Evolutionary conservation across 2,888 invertebrate species (phyloP), one percentile per base, ranked within the genome.

Genomic region (Sphaerophoria taeniata): DNA sequence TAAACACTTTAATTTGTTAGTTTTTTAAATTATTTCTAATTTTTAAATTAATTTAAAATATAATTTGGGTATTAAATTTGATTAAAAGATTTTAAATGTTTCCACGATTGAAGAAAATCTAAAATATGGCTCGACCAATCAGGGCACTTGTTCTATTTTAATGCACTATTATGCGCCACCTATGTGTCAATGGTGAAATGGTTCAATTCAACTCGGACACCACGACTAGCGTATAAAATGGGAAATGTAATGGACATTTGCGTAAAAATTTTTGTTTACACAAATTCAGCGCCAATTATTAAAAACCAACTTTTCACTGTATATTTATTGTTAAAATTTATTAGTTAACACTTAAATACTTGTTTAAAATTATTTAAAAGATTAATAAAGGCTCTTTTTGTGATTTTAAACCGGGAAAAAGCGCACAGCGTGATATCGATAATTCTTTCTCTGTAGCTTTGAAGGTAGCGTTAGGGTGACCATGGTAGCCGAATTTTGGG

Each of bases 61-160:
- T 16, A 16, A 24, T 82, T 67, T 70, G 34, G 34, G 16, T 34
- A 47, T 58, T 34, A 34, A 61, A 69, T 51, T 67, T 31, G 36
- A 65, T 72, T 56, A 72, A 67, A 67, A 67, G 24, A 12, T 60
- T 83, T 43, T 45, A 9, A 47, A 47, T 73, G 76, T 53, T 55
- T 67, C 45, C 49, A 67, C 47, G 65, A 60, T 36, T 58, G 63
- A 67, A 53, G 16, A 14, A 69, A 65, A 73, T 49, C 12, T 76
- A 69, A 53, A 77, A 70, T 76, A 51, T 56, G 72, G 58, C 51
- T 56, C 60, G 69, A 69, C 85, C 85, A 85, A 85, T 85, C 85
- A 85, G 43, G 77, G 51, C 47, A 65, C 69, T 81, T 72, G 85
- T 85, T 85, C 81, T 85, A 85, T 77, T 72, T 51, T 16, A 24